Percentiles rank a stretch among this genome's conserved stretches.
Conservation (phyloP, 2,888 invertebrate species). For the Drosophila kokeensis region DNA sequence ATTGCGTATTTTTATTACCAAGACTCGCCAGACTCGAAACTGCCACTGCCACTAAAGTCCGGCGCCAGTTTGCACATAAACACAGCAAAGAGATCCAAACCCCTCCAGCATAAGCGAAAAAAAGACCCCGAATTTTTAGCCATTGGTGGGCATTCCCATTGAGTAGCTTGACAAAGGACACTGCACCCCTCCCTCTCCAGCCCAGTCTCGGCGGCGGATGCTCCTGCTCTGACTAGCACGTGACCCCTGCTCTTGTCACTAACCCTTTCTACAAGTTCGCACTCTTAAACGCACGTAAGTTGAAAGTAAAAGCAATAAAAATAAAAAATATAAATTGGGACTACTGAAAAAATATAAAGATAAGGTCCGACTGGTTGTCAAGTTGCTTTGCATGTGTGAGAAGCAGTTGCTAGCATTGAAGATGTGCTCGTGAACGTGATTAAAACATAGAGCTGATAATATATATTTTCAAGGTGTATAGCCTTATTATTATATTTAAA, state of each 20-base stretch:
- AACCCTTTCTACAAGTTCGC: slow-evolving; percentile 58
- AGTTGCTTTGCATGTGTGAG: slow-evolving; percentile 61
- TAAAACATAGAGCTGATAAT: not conserved
- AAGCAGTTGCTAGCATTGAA: slow-evolving; percentile 26
- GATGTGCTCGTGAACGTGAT: slow-evolving; percentile 20
- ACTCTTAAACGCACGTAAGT: slow-evolving; percentile 62
- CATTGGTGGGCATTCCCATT: slow-evolving; percentile 44
- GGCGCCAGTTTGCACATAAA: slow-evolving; percentile 79
- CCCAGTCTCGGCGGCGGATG: too few relatives aligned
- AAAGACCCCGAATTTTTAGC: slow-evolving; percentile 39
- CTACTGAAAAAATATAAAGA: slow-evolving; percentile 38
- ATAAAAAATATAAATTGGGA: slow-evolving; percentile 56
- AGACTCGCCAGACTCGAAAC: slow-evolving; percentile 69
- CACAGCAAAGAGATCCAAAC: slow-evolving; percentile 30
- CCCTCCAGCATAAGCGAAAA: slow-evolving; percentile 13
- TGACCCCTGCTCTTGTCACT: slow-evolving; percentile 31
- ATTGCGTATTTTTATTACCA: slow-evolving; percentile 69
- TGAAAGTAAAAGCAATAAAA: slow-evolving; percentile 68
- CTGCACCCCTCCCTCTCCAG: not conserved
- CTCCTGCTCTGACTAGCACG: slow-evolving; percentile 8
- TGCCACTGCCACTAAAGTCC: slow-evolving; percentile 73
- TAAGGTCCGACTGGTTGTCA: slow-evolving; percentile 53
- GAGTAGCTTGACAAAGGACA: slow-evolving; percentile 44
- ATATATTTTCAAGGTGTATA: not conserved
- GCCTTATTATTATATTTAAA: not conserved